Conservation (phyloP, 2,113 vertebrate species). For the Zapornia atra region DNA sequence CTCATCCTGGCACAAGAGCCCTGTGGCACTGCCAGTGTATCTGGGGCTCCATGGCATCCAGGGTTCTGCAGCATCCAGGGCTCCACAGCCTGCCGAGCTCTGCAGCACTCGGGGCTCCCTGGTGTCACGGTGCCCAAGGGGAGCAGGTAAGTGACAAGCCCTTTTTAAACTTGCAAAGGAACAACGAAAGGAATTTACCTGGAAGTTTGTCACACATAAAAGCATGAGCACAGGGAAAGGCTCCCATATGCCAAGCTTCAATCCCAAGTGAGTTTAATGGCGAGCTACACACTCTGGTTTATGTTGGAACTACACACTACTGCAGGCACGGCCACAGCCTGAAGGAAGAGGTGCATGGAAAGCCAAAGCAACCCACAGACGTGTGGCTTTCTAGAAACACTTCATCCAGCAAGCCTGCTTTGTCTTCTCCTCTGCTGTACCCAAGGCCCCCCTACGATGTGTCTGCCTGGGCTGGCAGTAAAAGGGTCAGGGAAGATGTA, state of each 20-base stretch:
- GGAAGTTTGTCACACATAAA: not conserved
- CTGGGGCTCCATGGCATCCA: too few species aligned
- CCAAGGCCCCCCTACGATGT: not conserved
- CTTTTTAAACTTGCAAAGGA: not conserved
- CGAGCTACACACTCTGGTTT: not conserved
- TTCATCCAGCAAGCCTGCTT: not conserved
- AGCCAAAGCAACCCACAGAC: constrained; percentile 5
- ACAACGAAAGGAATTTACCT: not conserved
- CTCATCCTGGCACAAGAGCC: not conserved
- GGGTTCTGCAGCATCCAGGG: too few species aligned
- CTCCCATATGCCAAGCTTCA: not conserved
- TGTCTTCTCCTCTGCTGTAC: rapidly evolving
- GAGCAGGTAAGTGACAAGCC: not conserved
- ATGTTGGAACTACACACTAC: not conserved
- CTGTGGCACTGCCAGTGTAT: rapidly evolving
- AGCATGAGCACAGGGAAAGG: not conserved
- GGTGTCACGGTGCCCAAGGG: not conserved
- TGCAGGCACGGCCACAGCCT: not conserved
- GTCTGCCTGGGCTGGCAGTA: not conserved
- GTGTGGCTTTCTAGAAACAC: not conserved
- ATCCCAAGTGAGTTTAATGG: not conserved
- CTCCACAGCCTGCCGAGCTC: too few species aligned
- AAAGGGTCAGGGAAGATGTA: rapidly evolving
- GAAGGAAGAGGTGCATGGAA: not conserved
- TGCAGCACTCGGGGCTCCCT: too few species aligned